A percentile compares a stretch with the other conserved stretches of the same genome.
Evolutionary conservation across 2,797 vertebrate genomes (phyloP).

Genomic region (Manis javanica): DNA sequence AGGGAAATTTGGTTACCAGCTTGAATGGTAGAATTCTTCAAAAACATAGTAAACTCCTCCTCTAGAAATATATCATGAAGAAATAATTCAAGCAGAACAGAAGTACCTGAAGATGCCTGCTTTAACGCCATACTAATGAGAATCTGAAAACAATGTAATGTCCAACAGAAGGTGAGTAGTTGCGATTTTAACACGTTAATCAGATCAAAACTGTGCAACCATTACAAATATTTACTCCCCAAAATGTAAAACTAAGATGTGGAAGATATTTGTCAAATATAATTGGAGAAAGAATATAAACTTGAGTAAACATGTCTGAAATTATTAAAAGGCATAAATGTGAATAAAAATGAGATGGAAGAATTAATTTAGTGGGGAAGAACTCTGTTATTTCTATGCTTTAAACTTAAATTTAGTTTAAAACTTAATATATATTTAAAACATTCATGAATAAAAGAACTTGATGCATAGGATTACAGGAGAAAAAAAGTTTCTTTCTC

Average conservation of each 20-base stretch:
- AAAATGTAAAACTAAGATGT: slow-evolving; percentile 42
- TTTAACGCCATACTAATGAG: not conserved
- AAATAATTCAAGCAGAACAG: slow-evolving; percentile 12
- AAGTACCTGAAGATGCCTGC: not conserved
- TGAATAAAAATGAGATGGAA: not conserved
- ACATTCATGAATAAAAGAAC: slow-evolving; percentile 1
- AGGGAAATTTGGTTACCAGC: not conserved
- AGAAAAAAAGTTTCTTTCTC: not conserved
- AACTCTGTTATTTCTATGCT: not conserved
- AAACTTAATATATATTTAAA: slow-evolving; percentile 32
- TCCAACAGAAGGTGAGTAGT: not conserved
- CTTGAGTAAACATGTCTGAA: not conserved
- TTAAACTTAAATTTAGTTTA: not conserved
- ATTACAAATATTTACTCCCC: not conserved
- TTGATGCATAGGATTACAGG: not conserved
- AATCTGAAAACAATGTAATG: slow-evolving; percentile 11
- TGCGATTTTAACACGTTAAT: not conserved
- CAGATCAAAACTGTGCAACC: not conserved
- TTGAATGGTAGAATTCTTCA: not conserved
- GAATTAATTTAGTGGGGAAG: not conserved
- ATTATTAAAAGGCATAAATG: not conserved
- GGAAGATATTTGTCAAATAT: not conserved
- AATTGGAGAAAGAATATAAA: slow-evolving; percentile 31
- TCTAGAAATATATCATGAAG: not conserved
- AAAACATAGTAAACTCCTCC: not conserved